These are phyloP conservation scores for Probosciger aterrimus DNA, from an alignment of 2,113 vertebrate genomes.

Conservation along the genomic window DNA sequence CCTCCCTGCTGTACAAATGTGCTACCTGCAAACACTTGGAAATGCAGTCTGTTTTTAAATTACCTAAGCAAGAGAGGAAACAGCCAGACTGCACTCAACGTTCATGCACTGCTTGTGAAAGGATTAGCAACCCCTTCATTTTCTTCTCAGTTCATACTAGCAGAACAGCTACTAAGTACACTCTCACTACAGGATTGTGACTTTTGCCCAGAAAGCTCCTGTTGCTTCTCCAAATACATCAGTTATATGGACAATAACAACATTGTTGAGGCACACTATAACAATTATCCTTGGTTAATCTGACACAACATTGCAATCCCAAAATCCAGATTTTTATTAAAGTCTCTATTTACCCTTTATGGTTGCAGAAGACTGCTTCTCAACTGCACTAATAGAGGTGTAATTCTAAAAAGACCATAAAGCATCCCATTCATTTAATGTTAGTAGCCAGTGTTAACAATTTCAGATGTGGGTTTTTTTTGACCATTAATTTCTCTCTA, in stretches of 20 bases:
- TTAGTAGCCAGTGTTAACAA: not conserved
- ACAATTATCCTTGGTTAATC: not conserved
- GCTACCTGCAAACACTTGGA: not conserved
- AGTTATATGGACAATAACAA: not conserved
- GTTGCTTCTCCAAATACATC: not conserved
- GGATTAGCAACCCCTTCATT: not conserved
- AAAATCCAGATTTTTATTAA: not conserved
- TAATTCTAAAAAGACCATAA: not conserved
- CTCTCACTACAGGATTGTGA: not conserved
- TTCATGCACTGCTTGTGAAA: not conserved
- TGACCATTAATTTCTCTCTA: not conserved
- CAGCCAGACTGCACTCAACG: not conserved
- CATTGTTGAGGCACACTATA: not conserved
- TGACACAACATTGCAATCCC: not conserved
- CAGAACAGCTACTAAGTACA: not conserved
- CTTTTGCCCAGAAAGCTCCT: not conserved
- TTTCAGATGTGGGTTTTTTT: not conserved
- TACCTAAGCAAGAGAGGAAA: not conserved
- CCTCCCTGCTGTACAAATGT: not conserved
- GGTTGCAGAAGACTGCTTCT: not conserved
- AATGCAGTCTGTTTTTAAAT: not conserved
- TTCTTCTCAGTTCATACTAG: not conserved
- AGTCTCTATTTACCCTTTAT: not conserved
- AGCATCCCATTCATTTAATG: not conserved
- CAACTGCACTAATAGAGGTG: not conserved